Conservation (phyloP, 2,888 invertebrate genomes). For the Oxystoma pomonae region DNA sequence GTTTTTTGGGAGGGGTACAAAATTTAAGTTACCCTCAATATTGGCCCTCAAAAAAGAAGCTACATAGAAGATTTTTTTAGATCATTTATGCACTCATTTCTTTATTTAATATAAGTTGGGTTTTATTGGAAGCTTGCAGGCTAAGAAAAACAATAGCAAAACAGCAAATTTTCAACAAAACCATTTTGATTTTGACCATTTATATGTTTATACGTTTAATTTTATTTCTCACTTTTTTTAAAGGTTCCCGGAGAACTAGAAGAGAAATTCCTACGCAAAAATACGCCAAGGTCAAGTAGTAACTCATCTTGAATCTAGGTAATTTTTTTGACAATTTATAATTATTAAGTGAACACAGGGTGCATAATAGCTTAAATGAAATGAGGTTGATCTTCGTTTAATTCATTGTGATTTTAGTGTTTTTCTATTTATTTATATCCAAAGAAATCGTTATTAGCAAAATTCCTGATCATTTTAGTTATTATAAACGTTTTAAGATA, state of each 20-base stretch:
- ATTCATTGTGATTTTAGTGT: background rate
- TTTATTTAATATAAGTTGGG: too few species aligned
- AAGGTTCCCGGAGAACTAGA: conserved; percentile 59
- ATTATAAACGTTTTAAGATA: background rate
- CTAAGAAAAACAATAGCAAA: too few species aligned
- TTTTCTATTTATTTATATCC: background rate
- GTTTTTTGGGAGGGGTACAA: too few species aligned
- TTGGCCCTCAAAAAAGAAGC: too few species aligned
- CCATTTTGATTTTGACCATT: too few species aligned
- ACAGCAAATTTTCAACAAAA: too few species aligned
- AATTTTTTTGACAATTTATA: conserved; percentile 4
- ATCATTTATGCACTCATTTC: too few species aligned
- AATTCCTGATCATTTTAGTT: background rate
- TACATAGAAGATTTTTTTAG: too few species aligned
- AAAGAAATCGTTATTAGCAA: background rate
- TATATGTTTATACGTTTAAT: too few species aligned
- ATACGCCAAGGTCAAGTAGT: conserved; percentile 34
- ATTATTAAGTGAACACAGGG: background rate
- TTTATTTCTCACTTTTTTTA: conserved; percentile 38
- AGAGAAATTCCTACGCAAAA: conserved; percentile 51
- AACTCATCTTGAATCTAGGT: conserved; percentile 33
- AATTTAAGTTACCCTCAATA: too few species aligned
- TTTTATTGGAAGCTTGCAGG: too few species aligned
- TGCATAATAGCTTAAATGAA: background rate
- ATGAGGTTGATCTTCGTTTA: background rate